Evolutionary conservation across 1,140 invertebrate species (phyloP).

Genomic region (Metaphire vulgaris): DNA sequence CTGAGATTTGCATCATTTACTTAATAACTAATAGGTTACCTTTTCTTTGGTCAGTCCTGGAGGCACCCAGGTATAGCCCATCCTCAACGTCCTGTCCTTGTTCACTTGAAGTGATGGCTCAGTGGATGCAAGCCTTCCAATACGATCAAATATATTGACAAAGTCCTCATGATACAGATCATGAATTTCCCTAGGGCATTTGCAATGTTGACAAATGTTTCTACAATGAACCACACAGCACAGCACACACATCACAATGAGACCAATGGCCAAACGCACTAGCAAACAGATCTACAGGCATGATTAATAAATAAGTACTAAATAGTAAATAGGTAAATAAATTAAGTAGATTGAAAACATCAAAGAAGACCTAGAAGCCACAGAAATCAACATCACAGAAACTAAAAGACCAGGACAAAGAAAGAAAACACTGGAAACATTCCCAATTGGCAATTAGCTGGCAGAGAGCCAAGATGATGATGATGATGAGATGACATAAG

Average conservation of each 20-base stretch:
- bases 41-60: conserved; percentile 78
- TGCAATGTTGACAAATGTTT: conserved; percentile 78
- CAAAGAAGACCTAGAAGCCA: too few species aligned
- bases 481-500: too few species aligned
- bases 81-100: conserved; percentile 51
- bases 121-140: conserved; percentile 63
- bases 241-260: background rate
- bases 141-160: conserved; percentile 68
- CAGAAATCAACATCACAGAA: too few species aligned
- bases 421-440: too few species aligned
- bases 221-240: conserved; percentile 51
- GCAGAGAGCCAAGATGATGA: too few species aligned
- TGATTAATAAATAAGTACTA: too few species aligned
- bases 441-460: too few species aligned
- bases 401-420: too few species aligned
- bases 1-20: too few species aligned
- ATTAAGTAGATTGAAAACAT: too few species aligned
- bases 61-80: conserved; percentile 97
- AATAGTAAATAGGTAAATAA: too few species aligned
- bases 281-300: too few species aligned
- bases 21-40: conserved; percentile 36
- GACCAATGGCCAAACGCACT: background rate
- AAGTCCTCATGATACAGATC: conserved; percentile 82
- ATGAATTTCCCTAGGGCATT: conserved; percentile 75
- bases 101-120: conserved; percentile 45